Evolutionary conservation across 2,797 vertebrate species (phyloP).

Genomic region (Pelobates cultripes): DNA sequence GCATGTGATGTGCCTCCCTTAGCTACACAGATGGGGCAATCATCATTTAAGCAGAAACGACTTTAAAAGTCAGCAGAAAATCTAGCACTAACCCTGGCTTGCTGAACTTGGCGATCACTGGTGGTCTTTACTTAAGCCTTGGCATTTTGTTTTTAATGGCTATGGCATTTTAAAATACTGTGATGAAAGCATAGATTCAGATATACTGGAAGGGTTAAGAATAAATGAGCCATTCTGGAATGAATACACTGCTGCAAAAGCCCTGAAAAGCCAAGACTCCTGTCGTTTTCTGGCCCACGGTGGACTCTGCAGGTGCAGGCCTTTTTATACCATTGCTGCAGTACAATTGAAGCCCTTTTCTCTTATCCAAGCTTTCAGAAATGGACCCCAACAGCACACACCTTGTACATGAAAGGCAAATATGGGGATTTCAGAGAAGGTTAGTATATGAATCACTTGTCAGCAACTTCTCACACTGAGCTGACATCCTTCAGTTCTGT

Average conservation of each 20-base stretch:
- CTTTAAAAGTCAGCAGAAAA: slow-evolving; percentile 47
- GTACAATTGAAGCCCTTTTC: slow-evolving; percentile 41
- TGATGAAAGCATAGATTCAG: not conserved
- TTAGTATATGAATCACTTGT: slow-evolving; percentile 33
- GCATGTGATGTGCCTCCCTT: slow-evolving; percentile 35
- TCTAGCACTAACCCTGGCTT: slow-evolving; percentile 10
- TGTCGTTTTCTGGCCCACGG: slow-evolving; percentile 27
- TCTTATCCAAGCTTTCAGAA: slow-evolving; percentile 54
- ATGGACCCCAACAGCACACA: slow-evolving; percentile 40
- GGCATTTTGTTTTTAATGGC: slow-evolving; percentile 3
- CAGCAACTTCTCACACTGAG: slow-evolving; percentile 41
- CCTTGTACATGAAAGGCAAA: slow-evolving; percentile 49
- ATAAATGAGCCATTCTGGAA: slow-evolving; percentile 35
- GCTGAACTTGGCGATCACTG: slow-evolving; percentile 35
- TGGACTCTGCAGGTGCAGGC: slow-evolving; percentile 37
- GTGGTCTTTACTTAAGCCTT: slow-evolving; percentile 6
- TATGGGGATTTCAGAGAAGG: slow-evolving; percentile 39
- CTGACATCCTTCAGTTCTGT: slow-evolving; percentile 23
- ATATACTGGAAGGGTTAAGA: slow-evolving; percentile 43
- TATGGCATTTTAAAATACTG: not conserved
- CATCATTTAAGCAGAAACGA: slow-evolving; percentile 41
- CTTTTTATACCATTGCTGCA: slow-evolving; percentile 30
- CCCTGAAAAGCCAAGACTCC: slow-evolving; percentile 34
- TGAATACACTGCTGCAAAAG: slow-evolving; percentile 41
- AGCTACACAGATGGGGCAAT: slow-evolving; percentile 42